Evolutionary conservation across 2,888 invertebrate genomes (phyloP).

Genomic region (Incurvaria masculella): DNA sequence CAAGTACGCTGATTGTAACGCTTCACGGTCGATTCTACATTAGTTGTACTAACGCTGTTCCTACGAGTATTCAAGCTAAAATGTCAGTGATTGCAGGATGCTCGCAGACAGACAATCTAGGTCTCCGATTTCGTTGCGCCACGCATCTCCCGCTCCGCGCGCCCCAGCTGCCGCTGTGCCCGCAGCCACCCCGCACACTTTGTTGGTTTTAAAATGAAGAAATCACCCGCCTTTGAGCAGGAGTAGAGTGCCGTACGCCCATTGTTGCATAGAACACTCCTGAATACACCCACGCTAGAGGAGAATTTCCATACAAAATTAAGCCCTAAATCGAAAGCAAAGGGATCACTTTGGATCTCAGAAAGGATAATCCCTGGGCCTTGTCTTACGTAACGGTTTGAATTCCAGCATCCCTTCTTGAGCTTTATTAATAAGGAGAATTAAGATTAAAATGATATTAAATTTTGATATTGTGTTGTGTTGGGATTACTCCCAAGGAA

Average conservation of each 20-base stretch:
- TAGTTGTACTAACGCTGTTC: no score
- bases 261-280: background rate
- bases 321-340: no score
- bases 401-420: background rate
- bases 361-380: background rate
- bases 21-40: no score
- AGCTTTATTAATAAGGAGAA: conserved; percentile 26
- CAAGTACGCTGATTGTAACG: no score
- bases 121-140: no score
- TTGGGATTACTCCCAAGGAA: conserved; percentile 50
- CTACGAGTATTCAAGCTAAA: no score
- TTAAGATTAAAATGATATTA: conserved; percentile 58
- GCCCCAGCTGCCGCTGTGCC: no score
- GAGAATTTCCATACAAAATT: background rate
- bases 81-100: no score
- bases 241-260: background rate
- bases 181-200: no score
- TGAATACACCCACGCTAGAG: background rate
- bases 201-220: background rate
- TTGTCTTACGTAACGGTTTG: background rate
- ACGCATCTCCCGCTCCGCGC: no score
- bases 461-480: conserved; percentile 56
- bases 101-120: no score
- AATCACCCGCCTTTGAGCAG: background rate
- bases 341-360: background rate